Base-by-base conservation (phyloP, 2,888 invertebrate genomes). In the Zootermopsis nevadensis region DNA sequence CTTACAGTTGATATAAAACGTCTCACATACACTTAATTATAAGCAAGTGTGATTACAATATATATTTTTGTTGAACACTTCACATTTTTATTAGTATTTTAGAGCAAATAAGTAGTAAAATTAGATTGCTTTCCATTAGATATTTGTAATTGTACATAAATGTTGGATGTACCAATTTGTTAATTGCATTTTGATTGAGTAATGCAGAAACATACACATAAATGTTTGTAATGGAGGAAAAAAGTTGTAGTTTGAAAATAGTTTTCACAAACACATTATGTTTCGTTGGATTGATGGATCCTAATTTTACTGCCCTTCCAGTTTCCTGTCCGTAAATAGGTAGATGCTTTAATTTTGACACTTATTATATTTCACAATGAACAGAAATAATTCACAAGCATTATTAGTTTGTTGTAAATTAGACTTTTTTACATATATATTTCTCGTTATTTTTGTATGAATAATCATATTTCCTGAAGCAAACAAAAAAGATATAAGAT, bases 181-280 rank as follows among this genome's bases (percentile, higher is more conserved):
- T 80, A 60, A 42, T 74, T 81, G 82, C 82, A 82, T 82, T 82
- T 82, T 82, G 76, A 82, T 55, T 82, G 53, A 60, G 35, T 24
- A 30, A 74, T n/a, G 35, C 35, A n/a, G 60, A 80, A 66, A 66
- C 19, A 22, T 48, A 48, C 48, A 31, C 19, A n/a, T 42, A 74
- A 15, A 74, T 27, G n/a, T n/a, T 38, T 74, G 38, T 38, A 74
- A 74, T 74, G 74, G 31, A 55, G 53, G 30, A 55, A 22, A 66
- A 79, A 77, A 74, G 24, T 22, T 35, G 79, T 79, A 79, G 79
- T 60, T 79, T 38, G 22, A 79, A 22, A 27, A 48, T 66, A 79
- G 79, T 66, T 79, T 66, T 33, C 60, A 66, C 31, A 66, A 3
- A 55, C 31, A 60, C 55, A 30, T 79, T 55, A 55, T 77, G 35